phyloP scores from a whole-genome alignment of 2,888 invertebrate genomes.

The Drosophila monieri region DNA sequence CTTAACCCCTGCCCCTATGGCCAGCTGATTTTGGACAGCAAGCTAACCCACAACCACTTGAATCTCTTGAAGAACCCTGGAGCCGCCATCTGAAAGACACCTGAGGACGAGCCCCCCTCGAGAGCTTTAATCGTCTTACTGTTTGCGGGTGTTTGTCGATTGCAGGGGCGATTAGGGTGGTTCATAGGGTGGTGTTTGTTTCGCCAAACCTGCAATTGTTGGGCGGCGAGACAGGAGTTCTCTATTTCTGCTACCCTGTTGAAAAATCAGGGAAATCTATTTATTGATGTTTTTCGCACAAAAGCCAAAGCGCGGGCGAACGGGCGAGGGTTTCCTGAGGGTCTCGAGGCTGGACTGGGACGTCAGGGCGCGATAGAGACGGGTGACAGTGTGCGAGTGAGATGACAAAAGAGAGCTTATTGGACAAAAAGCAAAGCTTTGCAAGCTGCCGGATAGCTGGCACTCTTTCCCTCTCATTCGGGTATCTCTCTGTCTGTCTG shows the following conservation, averaged over 20 bases:
- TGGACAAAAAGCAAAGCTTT: conserved; percentile 35
- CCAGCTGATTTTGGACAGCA: conserved; percentile 14
- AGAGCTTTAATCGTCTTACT: conserved; percentile 24
- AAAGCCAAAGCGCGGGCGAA: conserved; percentile 9
- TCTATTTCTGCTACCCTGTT: conserved; percentile 80
- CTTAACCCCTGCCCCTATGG: conserved; percentile 30
- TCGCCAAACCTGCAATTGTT: conserved; percentile 25
- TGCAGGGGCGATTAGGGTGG: background rate
- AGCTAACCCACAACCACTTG: conserved; percentile 24
- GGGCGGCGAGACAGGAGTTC: conserved; percentile 34
- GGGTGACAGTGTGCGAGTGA: background rate
- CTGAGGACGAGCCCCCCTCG: conserved; percentile 31
- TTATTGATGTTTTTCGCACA: conserved; percentile 81
- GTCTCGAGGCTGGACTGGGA: conserved; percentile 25
- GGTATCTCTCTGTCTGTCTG: background rate
- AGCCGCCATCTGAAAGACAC: conserved; percentile 5
- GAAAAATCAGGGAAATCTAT: conserved; percentile 83
- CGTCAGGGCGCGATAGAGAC: conserved; percentile 17
- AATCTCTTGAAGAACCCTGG: background rate
- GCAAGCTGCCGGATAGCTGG: conserved; percentile 29
- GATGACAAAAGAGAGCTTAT: conserved; percentile 13
- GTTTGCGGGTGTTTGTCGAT: conserved; percentile 13
- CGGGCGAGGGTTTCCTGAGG: conserved; percentile 20
- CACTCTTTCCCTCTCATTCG: conserved; percentile 5
- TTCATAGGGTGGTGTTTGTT: background rate